These are phyloP conservation scores for Pomacea canaliculata DNA, from an alignment of 2,888 invertebrate species.

Conservation along the genomic window DNA sequence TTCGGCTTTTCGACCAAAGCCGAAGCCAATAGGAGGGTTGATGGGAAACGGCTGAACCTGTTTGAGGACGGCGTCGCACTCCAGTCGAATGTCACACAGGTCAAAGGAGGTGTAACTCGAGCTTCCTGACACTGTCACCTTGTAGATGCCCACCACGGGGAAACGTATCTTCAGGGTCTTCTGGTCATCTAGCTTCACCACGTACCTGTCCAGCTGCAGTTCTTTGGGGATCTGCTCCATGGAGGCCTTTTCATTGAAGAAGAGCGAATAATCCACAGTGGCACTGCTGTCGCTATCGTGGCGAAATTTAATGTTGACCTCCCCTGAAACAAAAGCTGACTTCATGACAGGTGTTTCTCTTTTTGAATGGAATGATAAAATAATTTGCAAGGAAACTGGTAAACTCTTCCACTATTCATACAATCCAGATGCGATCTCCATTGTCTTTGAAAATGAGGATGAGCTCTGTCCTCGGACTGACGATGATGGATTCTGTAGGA, in stretches of 20 bases:
- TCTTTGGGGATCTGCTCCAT: constrained; percentile 11
- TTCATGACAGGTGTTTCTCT: background rate
- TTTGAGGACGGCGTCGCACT: constrained; percentile 41
- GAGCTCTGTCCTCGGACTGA: too few relatives aligned
- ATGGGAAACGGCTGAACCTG: constrained; percentile 47
- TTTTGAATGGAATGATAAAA: background rate
- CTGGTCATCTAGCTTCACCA: constrained; percentile 16
- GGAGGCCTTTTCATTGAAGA: constrained; percentile 18
- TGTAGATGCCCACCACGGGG: constrained; percentile 49
- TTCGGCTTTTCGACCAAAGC: constrained; percentile 42
- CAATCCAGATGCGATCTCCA: too few relatives aligned
- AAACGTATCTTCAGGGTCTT: constrained; percentile 37
- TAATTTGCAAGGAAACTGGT: background rate
- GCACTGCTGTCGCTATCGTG: constrained; percentile 17
- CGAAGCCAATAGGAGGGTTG: constrained; percentile 50
- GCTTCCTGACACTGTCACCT: constrained; percentile 50
- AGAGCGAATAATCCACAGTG: constrained; percentile 20
- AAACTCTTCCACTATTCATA: too few relatives aligned
- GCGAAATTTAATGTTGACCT: constrained; percentile 18
- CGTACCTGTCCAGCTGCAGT: constrained; percentile 25
- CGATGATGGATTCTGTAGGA: too few relatives aligned
- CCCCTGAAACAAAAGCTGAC: background rate
- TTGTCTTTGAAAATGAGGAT: too few relatives aligned
- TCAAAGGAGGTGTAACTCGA: constrained; percentile 28
- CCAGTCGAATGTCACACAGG: constrained; percentile 53